Evolutionary conservation across 1,140 invertebrate genomes (phyloP).

Genomic region (Lethrus apterus): DNA sequence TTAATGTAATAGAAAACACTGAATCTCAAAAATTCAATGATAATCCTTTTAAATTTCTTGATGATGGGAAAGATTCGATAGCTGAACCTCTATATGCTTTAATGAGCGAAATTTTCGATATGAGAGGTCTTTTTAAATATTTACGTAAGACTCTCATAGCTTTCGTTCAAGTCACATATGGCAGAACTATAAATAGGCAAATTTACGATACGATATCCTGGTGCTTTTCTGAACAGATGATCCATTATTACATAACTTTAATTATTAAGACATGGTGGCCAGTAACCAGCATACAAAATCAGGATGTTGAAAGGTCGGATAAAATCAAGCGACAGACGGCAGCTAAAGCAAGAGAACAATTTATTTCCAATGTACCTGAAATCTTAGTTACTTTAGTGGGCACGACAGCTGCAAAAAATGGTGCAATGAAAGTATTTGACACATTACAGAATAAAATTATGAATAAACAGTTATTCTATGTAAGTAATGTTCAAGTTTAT

Average conservation of each 20-base stretch:
- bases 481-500: slow-evolving; percentile 48
- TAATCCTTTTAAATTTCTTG: slow-evolving; percentile 37
- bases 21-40: slow-evolving; percentile 41
- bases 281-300: slow-evolving; percentile 58
- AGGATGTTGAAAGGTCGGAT: slow-evolving; percentile 51
- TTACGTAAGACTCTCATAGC: slow-evolving; percentile 78
- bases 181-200: slow-evolving; percentile 85
- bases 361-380: slow-evolving; percentile 69
- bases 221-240: slow-evolving; percentile 83
- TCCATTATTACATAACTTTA: slow-evolving; percentile 78
- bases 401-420: slow-evolving; percentile 72
- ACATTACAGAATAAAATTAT: slow-evolving; percentile 76
- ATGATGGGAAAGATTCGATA: slow-evolving; percentile 70
- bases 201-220: slow-evolving; percentile 79
- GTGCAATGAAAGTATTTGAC: slow-evolving; percentile 80
- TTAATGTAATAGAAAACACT: slow-evolving; percentile 43
- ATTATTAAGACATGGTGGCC: slow-evolving; percentile 86
- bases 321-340: slow-evolving; percentile 63
- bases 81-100: slow-evolving; percentile 81
- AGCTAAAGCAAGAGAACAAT: slow-evolving; percentile 55
- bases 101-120: slow-evolving; percentile 83
- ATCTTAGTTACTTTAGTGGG: slow-evolving; percentile 77
- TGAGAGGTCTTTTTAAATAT: slow-evolving; percentile 81
- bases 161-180: slow-evolving; percentile 88
- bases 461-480: slow-evolving; percentile 89